Base-by-base conservation (phyloP, 2,113 vertebrate genomes). In the Bubo bubo region DNA sequence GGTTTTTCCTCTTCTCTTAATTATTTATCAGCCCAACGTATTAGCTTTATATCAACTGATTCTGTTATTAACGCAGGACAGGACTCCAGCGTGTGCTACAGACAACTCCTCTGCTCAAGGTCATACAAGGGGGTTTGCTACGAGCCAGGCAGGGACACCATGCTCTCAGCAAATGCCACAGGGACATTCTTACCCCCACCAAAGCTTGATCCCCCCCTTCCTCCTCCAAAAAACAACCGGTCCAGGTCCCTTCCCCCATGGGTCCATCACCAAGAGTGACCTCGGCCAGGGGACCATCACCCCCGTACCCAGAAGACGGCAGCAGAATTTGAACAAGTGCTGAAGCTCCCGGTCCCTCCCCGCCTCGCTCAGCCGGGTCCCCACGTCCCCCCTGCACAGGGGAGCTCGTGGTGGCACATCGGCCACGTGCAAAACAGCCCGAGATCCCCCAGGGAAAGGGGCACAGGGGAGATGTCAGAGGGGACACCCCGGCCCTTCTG, bases 371-470 rank as follows among this genome's bases (percentile, higher is more conserved):
- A 8, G 35, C 15, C 0, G 0, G 41, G 68, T 79, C 37, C 64
- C 43, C 0, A 1, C 4, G 15, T 8, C 83, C 4, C 52, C 6
- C 0, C 18, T 7, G 56, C 53, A 6, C 13, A 3, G 24, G 21
- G 15, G 24, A 32, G 21, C 22, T 41, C 4, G 0, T 2, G 24
- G 23, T 2, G 8, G 26, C 16, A 3, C 71, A 4, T 67, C 23
- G 1, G 5, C 4, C 27, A 2, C 1, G 0, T 14, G 23, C 34
- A 11, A 12, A 85, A 45, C 2, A 1, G 45, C 59, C 63, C 2
- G 0, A 77, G 58, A 39, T 30, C 14, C 30, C 47, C 20, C 30
- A 8, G 9, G 47, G n/a, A 34, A 17, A 12, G 58, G 0, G 30
- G 8, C 53, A 12, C 22, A 4, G 34, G 28, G n/a, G 79, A 24